Evolutionary conservation across 1,140 invertebrate species (phyloP).

Genomic region (Hesperophylax magnus): DNA sequence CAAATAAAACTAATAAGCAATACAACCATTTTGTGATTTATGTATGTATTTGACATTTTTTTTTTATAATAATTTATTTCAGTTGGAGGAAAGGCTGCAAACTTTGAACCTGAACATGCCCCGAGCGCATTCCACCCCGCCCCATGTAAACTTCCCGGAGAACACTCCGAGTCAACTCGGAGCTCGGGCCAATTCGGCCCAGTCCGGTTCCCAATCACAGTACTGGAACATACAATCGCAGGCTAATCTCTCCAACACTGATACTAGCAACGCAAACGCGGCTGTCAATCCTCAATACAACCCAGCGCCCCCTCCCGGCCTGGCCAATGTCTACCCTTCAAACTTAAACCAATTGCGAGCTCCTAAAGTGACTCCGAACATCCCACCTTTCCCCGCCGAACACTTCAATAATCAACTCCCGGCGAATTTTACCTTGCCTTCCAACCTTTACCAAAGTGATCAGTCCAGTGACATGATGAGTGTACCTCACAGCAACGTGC

Average conservation of each 20-base stretch:
- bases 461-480: slow-evolving; percentile 20
- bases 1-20: too few relatives aligned
- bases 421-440: slow-evolving; percentile 40
- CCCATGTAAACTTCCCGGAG: slow-evolving; percentile 29
- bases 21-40: too few relatives aligned
- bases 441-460: slow-evolving; percentile 37
- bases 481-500: slow-evolving; percentile 34
- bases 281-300: slow-evolving; percentile 13
- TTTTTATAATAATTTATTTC: slow-evolving; percentile 26
- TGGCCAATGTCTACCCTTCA: slow-evolving; percentile 24
- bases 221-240: slow-evolving; percentile 45
- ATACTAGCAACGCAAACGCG: neutral
- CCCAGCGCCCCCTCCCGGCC: neutral
- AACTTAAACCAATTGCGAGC: slow-evolving; percentile 13
- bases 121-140: slow-evolving; percentile 50
- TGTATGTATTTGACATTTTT: too few relatives aligned
- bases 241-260: slow-evolving; percentile 20
- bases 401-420: slow-evolving; percentile 45
- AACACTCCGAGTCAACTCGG: neutral
- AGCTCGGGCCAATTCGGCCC: slow-evolving; percentile 39
- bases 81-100: slow-evolving; percentile 55
- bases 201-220: slow-evolving; percentile 37
- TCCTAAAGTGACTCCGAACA: slow-evolving; percentile 44
- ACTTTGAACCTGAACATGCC: slow-evolving; percentile 37
- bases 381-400: slow-evolving; percentile 40